phyloP scores from a whole-genome alignment of 2,797 vertebrate genomes.

The Coregonus sp. region DNA sequence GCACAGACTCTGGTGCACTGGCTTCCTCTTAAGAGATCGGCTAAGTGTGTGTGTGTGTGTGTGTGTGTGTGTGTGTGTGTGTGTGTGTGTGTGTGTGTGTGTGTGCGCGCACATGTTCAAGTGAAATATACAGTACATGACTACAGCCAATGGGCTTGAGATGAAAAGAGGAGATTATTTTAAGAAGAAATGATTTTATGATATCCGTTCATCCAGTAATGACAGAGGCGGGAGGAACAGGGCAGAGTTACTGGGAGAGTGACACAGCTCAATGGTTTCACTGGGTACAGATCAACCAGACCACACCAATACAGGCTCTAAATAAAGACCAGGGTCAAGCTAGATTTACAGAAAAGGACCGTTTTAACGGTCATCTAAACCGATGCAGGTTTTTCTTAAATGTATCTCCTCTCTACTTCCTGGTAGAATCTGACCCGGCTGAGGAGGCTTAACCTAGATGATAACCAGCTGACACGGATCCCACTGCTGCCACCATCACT shows the following conservation, averaged over 20 bases:
- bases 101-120: too few relatives aligned
- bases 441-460: constrained; percentile 76
- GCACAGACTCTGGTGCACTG: neutral
- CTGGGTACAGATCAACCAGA: constrained; percentile 54
- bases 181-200: constrained; percentile 41
- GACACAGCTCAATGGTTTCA: constrained; percentile 54
- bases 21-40: neutral
- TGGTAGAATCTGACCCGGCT: constrained; percentile 76
- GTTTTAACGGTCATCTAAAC: neutral
- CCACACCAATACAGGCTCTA: constrained; percentile 20
- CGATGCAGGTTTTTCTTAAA: neutral
- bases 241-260: constrained; percentile 49
- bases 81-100: too few relatives aligned
- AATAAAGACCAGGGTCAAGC: constrained; percentile 44
- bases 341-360: constrained; percentile 18
- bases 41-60: too few relatives aligned
- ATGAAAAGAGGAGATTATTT: constrained; percentile 60
- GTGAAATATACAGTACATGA: constrained; percentile 36
- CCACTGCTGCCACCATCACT: constrained; percentile 75
- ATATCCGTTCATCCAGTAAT: constrained; percentile 53
- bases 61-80: too few relatives aligned
- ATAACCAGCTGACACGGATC: constrained; percentile 72
- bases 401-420: constrained; percentile 9
- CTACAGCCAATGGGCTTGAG: constrained; percentile 52
- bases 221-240: constrained; percentile 62